Evolutionary conservation across 2,113 vertebrate genomes (phyloP), one percentile per base, ranked within the genome.

Genomic region (Scomber scombrus): DNA sequence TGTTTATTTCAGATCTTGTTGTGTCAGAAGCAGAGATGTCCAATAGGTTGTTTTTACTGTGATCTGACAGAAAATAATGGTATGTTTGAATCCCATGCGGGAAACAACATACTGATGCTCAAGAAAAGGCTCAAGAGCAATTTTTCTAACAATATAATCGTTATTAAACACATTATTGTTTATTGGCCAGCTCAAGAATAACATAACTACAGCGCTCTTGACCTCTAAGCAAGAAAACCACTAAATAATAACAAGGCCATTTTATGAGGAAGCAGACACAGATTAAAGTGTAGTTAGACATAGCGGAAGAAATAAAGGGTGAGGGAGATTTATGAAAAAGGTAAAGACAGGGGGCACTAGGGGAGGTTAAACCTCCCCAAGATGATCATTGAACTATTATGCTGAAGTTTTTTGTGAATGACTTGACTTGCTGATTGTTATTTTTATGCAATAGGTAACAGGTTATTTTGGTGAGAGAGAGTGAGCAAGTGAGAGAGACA

Each of bases 171-270:
- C 47, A 50, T 56, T 45, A 23, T 14, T 43, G 9, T 63, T 56
- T 58, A 50, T 63, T 56, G 54, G 49, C 54, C 18, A n/a, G 11
- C 11, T 58, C 14, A 1, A 55, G 31, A 81, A 55, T 5, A 50
- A 11, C 23, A 49, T 16, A 66, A 19, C n/a, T 31, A 11, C 5
- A 11, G 31, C 10, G 23, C n/a, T 58, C 23, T 26, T 26, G 16
- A 70, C 34, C 19, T 26, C 71, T 34, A 55, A 74, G 72, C 78
- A 78, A 45, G 47, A 43, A 73, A 83, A 78, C 47, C 78, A 45
- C 21, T 74, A 63, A 80, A 78, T 45, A 78, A 45, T 18, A 75
- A 75, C 19, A 40, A 60, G 29, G 16, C 50, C 0, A 18, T 70
- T 69, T 52, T 5, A 45, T 26, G 23, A 52, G 40, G 26, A 50